phyloP scores from a whole-genome alignment of 2,797 vertebrate species.

The Tokudaia tokunoshimensis region DNA sequence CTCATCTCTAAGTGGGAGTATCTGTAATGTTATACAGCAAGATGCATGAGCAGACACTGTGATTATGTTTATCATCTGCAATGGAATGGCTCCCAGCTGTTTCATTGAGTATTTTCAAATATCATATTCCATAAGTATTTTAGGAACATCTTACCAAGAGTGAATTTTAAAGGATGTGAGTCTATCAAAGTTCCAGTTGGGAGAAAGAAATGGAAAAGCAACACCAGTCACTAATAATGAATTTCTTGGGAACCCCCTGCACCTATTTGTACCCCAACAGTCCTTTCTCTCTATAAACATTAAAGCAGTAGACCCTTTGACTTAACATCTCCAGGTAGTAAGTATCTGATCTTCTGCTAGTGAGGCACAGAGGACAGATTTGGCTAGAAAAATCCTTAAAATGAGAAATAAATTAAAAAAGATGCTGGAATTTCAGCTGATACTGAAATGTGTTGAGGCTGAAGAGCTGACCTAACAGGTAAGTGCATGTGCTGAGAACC shows the following conservation, averaged over 20 bases:
- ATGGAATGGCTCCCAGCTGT: constrained; percentile 50
- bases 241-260: constrained; percentile 2
- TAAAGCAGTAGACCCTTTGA: neutral
- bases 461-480: neutral
- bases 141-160: constrained; percentile 20
- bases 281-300: neutral
- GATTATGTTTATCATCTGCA: constrained; percentile 56
- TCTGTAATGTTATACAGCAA: neutral
- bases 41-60: neutral
- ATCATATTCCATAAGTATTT: constrained; percentile 1
- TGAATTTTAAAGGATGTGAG: neutral
- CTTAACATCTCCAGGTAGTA: neutral
- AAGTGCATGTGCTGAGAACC: neutral
- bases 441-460: neutral
- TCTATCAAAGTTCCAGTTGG: neutral
- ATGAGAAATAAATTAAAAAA: neutral
- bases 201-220: neutral
- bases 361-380: neutral
- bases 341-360: neutral
- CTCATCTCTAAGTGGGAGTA: neutral
- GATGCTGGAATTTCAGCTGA: neutral
- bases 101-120: constrained; percentile 51
- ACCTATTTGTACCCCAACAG: neutral
- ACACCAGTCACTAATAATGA: neutral
- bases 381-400: neutral